Evolutionary conservation across 2,797 vertebrate species (phyloP).

Genomic region (Chaetodon trifasciatus): DNA sequence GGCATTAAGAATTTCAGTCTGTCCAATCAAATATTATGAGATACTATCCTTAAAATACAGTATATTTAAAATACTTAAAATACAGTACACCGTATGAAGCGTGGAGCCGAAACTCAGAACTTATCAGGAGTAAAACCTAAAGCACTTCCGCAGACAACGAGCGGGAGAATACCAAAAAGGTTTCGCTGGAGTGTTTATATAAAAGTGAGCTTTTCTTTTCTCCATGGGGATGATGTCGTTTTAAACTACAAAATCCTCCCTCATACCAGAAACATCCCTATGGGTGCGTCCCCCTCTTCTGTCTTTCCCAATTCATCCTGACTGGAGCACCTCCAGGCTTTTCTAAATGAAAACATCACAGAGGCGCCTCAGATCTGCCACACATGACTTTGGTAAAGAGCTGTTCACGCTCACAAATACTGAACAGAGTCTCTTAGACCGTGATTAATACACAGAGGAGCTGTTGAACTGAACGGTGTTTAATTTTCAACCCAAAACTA

Average conservation of each 20-base stretch:
- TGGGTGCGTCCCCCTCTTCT: not conserved
- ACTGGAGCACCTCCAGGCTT: not conserved
- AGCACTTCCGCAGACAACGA: constrained; percentile 5
- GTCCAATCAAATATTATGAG: not conserved
- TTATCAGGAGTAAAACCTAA: not conserved
- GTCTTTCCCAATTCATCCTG: constrained; percentile 4
- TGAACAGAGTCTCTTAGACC: constrained; percentile 12
- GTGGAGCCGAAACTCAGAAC: not conserved
- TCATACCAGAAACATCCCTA: constrained; percentile 9
- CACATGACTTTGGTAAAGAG: not conserved
- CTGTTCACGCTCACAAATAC: constrained; percentile 22
- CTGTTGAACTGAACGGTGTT: constrained; percentile 40
- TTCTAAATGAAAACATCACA: constrained; percentile 7
- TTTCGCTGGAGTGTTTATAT: constrained; percentile 19
- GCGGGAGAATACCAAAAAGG: not conserved
- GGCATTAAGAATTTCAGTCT: no score
- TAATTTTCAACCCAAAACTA: constrained; percentile 44
- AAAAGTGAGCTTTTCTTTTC: not conserved
- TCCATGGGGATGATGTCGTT: not conserved
- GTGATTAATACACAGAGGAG: constrained; percentile 34
- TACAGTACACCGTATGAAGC: not conserved
- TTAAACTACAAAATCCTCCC: constrained; percentile 20
- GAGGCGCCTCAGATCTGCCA: not conserved
- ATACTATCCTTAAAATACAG: not conserved
- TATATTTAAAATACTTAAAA: no score